A percentile compares a stretch with the other conserved stretches of the same genome.
phyloP scores from a whole-genome alignment of 1,140 invertebrate genomes.

The Oryctes rhinoceros region DNA sequence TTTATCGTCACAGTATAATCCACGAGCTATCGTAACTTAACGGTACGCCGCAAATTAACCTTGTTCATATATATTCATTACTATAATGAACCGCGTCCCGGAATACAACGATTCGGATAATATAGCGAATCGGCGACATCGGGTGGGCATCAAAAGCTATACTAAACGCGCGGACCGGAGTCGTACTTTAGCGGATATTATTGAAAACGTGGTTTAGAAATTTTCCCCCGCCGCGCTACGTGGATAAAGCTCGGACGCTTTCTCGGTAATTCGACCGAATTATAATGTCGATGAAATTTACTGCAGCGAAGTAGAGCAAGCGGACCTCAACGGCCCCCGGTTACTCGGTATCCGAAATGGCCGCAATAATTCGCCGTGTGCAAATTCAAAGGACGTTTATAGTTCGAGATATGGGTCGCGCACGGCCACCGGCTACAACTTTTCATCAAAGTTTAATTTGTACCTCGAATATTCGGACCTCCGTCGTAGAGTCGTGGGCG shows the following conservation, averaged over 20 bases:
- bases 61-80: conserved; percentile 16
- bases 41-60: conserved; percentile 26
- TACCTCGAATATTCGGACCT: neutral
- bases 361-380: conserved; percentile 9
- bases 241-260: neutral
- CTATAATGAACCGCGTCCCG: conserved; percentile 3
- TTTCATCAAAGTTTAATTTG: conserved; percentile 37
- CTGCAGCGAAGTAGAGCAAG: neutral
- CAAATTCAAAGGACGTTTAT: conserved; percentile 26
- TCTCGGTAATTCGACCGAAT: conserved; percentile 20
- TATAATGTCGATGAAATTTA: conserved; percentile 26
- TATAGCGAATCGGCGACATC: conserved; percentile 3
- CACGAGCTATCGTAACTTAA: conserved; percentile 1
- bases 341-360: neutral
- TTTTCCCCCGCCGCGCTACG: neutral
- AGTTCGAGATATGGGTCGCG: conserved; percentile 7
- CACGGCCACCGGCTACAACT: conserved; percentile 8
- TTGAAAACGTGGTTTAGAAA: neutral
- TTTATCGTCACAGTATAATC: conserved; percentile 24
- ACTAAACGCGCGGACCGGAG: neutral
- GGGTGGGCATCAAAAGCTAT: neutral
- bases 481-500: neutral
- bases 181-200: neutral
- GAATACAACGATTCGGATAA: neutral
- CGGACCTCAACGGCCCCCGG: neutral